Evolutionary conservation across 2,888 invertebrate genomes (phyloP).

Genomic region (Rutpela maculata): DNA sequence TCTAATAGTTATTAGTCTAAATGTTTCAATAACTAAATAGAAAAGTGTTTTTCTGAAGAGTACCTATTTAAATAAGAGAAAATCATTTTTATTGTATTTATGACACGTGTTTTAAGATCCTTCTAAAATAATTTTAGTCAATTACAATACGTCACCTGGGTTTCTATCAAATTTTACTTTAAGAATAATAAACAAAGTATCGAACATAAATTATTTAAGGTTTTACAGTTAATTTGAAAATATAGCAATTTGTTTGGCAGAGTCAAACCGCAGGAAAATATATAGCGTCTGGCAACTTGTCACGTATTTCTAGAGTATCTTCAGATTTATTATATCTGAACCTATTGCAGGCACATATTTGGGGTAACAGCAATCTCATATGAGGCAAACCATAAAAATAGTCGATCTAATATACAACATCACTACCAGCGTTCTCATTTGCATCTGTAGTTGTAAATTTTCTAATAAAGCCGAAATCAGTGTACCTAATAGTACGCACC

Average conservation of each 20-base stretch:
- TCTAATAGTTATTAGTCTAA: too few species aligned
- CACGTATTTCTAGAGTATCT: conserved; percentile 27
- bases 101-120: too few species aligned
- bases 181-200: conserved; percentile 1
- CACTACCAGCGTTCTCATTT: conserved; percentile 1
- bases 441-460: conserved; percentile 56
- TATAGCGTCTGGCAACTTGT: conserved; percentile 25
- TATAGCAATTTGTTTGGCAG: conserved; percentile 23
- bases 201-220: conserved; percentile 29
- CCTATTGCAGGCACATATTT: conserved; percentile 29
- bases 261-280: conserved; percentile 14
- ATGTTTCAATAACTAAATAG: too few species aligned
- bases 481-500: conserved; percentile 50
- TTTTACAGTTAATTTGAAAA: conserved; percentile 29
- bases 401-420: neutral
- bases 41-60: too few species aligned
- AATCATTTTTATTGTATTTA: too few species aligned
- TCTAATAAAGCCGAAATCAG: conserved; percentile 61
- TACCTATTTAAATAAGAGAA: too few species aligned
- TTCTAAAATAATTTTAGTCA: too few species aligned
- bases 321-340: conserved; percentile 28
- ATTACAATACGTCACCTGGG: neutral
- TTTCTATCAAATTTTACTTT: neutral
- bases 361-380: neutral
- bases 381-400: neutral